Conservation (phyloP, 2,888 invertebrate species). For the Masnerella sp. region DNA sequence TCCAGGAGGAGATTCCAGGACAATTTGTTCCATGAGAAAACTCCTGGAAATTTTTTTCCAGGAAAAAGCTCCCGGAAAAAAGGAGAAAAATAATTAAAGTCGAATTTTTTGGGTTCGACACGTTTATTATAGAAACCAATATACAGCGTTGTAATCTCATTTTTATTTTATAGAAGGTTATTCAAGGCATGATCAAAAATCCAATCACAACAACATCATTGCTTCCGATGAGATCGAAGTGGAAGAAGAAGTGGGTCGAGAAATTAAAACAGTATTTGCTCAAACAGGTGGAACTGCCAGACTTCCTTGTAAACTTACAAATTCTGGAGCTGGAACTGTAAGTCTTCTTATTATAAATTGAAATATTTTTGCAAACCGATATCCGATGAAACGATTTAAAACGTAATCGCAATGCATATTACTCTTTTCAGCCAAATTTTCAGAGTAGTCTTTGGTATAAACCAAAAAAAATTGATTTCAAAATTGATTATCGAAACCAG, state of each 20-base stretch:
- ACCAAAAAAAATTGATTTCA: too few species aligned
- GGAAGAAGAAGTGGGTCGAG: conserved; percentile 63
- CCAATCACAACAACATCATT: conserved; percentile 66
- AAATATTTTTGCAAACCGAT: conserved; percentile 5
- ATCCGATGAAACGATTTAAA: too few species aligned
- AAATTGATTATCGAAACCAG: too few species aligned
- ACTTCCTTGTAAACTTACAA: conserved; percentile 78
- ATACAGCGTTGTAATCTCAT: conserved; percentile 1
- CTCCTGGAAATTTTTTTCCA: too few species aligned
- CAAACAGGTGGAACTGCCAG: conserved; percentile 79
- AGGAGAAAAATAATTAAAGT: not conserved
- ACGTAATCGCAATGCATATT: too few species aligned
- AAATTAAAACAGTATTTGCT: conserved; percentile 77
- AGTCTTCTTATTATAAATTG: conserved; percentile 64
- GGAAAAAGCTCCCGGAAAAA: too few species aligned
- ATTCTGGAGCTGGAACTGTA: conserved; percentile 78
- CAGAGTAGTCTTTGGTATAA: too few species aligned
- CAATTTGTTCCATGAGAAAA: too few species aligned
- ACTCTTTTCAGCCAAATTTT: too few species aligned
- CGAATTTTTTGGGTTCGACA: not conserved
- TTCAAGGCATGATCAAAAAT: conserved; percentile 71
- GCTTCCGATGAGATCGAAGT: conserved; percentile 60
- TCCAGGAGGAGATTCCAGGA: too few species aligned
- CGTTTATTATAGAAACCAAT: not conserved
- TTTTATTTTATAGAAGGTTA: conserved; percentile 65